A percentile compares a stretch with the other conserved stretches of the same genome.
Evolutionary conservation across 2,888 invertebrate genomes (phyloP).

Genomic region (Selenia dentaria): DNA sequence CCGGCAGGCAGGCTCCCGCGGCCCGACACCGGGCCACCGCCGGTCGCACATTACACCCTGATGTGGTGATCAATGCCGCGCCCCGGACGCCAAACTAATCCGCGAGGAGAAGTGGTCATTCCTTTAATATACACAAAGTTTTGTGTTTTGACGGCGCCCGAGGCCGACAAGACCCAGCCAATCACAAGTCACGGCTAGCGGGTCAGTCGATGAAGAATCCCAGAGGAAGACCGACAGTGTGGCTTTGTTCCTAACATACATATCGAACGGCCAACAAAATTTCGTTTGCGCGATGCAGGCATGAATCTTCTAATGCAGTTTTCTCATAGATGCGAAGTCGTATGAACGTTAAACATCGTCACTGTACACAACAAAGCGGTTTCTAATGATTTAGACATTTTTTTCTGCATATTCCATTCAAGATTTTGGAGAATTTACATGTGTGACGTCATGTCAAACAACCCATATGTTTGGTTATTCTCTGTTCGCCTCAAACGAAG

Average conservation of each 20-base stretch:
- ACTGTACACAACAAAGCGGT: background rate
- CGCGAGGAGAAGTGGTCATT: slow-evolving; percentile 14
- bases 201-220: slow-evolving; percentile 29
- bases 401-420: background rate
- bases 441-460: background rate
- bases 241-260: background rate
- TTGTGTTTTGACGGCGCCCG: slow-evolving; percentile 21
- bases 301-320: background rate
- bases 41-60: slow-evolving; percentile 15
- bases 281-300: slow-evolving; percentile 29
- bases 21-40: slow-evolving; percentile 28
- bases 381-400: background rate
- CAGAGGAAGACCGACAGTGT: slow-evolving; percentile 27
- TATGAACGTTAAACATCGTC: background rate
- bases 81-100: slow-evolving; percentile 31
- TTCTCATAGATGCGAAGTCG: background rate
- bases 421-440: background rate
- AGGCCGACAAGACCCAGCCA: slow-evolving; percentile 25
- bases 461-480: background rate
- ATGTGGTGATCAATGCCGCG: slow-evolving; percentile 23
- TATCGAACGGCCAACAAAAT: slow-evolving; percentile 2
- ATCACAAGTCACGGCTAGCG: slow-evolving; percentile 16
- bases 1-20: slow-evolving; percentile 30
- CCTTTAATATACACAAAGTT: slow-evolving; percentile 1
- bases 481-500: background rate